Conservation (phyloP, 2,888 invertebrate species). For the Frankliniella intonsa region DNA sequence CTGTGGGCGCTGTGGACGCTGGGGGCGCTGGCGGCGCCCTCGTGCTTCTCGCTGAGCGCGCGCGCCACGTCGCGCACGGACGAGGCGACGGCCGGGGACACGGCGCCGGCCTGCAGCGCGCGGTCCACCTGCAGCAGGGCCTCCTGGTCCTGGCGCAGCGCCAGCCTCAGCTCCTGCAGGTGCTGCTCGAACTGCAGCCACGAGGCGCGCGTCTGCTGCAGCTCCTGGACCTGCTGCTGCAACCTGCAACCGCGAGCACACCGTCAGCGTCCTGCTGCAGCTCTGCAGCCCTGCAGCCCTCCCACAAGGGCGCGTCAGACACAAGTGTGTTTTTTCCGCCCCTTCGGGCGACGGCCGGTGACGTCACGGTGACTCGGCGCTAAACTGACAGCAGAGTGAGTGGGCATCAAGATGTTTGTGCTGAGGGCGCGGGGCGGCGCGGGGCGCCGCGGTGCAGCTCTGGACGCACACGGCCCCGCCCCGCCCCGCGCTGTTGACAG, state of each 20-base stretch:
- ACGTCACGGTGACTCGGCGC: neutral
- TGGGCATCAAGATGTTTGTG: neutral
- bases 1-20: no score
- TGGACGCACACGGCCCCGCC: no score
- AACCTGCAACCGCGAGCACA: slow-evolving; percentile 54
- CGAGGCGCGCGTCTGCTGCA: slow-evolving; percentile 65
- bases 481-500: slow-evolving; percentile 27
- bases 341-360: no score
- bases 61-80: slow-evolving; percentile 57
- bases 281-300: no score
- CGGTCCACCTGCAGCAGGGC: slow-evolving; percentile 53
- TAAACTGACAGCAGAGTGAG: neutral
- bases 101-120: slow-evolving; percentile 48
- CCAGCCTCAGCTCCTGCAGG: slow-evolving; percentile 69
- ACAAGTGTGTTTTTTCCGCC: no score
- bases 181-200: slow-evolving; percentile 75
- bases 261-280: no score
- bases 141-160: slow-evolving; percentile 65
- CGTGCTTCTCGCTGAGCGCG: slow-evolving; percentile 53
- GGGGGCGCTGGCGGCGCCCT: neutral
- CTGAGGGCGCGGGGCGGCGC: neutral
- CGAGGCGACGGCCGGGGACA: slow-evolving; percentile 50
- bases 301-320: no score
- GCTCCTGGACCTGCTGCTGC: slow-evolving; percentile 63
- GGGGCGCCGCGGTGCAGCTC: neutral